These are phyloP conservation scores for Numenius phaeopus DNA, from an alignment of 2,797 vertebrate genomes.

Conservation along the genomic window DNA sequence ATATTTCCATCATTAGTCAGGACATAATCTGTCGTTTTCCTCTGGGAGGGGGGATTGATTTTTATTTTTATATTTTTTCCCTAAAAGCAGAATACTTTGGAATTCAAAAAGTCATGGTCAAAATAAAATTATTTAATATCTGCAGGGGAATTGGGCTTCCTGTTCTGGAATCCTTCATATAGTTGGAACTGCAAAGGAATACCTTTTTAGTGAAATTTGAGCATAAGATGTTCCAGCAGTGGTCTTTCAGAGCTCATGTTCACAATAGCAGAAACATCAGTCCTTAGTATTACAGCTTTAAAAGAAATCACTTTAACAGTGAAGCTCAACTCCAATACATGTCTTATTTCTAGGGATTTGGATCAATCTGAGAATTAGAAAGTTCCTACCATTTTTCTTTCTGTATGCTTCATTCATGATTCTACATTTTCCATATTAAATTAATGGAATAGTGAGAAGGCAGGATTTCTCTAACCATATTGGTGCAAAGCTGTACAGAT, in stretches of 20 bases:
- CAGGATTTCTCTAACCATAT: not conserved
- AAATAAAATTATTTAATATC: not conserved
- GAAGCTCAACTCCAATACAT: not conserved
- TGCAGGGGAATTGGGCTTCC: not conserved
- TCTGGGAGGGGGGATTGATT: not conserved
- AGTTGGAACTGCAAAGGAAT: slow-evolving; percentile 10
- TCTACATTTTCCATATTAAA: not conserved
- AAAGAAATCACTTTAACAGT: not conserved
- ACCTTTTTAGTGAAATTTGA: not conserved
- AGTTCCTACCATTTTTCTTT: not conserved
- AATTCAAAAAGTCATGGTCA: not conserved
- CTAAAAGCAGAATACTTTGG: not conserved
- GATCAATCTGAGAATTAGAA: not conserved
- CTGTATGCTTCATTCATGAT: not conserved
- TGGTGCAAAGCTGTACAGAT: not conserved
- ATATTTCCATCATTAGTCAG: not conserved
- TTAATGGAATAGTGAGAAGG: not conserved
- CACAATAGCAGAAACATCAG: not conserved
- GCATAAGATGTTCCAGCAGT: not conserved
- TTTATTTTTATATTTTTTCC: not conserved
- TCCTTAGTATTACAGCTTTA: not conserved
- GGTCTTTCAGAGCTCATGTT: not conserved
- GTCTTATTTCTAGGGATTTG: not conserved
- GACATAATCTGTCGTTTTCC: not conserved
- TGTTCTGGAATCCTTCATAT: not conserved